These are phyloP conservation scores for Danaus plexippus DNA, from an alignment of 1,140 invertebrate species.

Conservation along the genomic window DNA sequence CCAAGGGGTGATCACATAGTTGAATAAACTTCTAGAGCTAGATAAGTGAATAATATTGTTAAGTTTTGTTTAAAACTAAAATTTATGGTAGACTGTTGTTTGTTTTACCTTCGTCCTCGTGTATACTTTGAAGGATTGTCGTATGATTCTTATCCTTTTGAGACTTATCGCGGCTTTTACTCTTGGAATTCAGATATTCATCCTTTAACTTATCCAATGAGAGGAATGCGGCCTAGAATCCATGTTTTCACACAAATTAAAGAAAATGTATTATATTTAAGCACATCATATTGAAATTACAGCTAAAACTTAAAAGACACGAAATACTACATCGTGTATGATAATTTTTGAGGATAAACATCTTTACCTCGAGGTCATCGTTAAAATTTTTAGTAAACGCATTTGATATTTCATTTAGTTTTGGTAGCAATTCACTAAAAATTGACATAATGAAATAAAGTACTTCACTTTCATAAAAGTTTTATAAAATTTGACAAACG, in stretches of 20 bases:
- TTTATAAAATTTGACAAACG: conserved; percentile 48
- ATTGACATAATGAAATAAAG: conserved; percentile 53
- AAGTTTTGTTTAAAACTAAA: no score
- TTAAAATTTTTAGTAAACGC: conserved; percentile 40
- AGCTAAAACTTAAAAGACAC: conserved; percentile 6
- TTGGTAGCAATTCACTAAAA: conserved; percentile 55
- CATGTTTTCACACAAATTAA: conserved; percentile 1
- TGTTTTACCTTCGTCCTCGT: conserved; percentile 48
- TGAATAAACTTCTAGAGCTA: no score
- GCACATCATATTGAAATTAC: conserved; percentile 11
- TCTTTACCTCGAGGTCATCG: conserved; percentile 51
- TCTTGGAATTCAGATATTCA: conserved; percentile 40
- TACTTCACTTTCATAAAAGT: conserved; percentile 42
- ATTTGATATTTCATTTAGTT: conserved; percentile 50
- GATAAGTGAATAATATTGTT: no score
- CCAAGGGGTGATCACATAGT: no score
- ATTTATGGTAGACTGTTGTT: no score
- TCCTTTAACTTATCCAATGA: conserved; percentile 53
- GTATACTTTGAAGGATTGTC: conserved; percentile 49
- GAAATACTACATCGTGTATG: conserved; percentile 3
- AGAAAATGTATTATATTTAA: conserved; percentile 8
- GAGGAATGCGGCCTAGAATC: conserved; percentile 43
- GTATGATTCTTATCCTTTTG: conserved; percentile 41
- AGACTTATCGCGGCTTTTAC: conserved; percentile 33
- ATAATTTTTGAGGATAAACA: conserved; percentile 7